Base-by-base conservation (phyloP, 2,888 invertebrate species). In the Drosophila colorata region DNA sequence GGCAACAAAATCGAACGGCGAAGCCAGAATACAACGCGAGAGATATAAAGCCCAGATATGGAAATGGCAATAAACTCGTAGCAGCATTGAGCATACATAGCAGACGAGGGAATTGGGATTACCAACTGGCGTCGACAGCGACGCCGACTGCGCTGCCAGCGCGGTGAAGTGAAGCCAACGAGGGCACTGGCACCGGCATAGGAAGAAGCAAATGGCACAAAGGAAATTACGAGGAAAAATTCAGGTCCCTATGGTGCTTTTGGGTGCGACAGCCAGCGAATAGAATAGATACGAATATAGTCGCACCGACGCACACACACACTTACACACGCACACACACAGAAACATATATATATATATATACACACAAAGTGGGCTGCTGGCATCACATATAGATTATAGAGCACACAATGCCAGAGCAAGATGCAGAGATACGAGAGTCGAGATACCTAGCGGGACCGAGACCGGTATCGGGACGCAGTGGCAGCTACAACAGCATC, bases 231-330 rank as follows among this genome's bases (percentile, higher is more conserved):
- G 73, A 83, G 88, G 87, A 84, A 84, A 84, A 86, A 87, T 72
- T 84, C 82, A 87, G 88, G 85, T 88, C 86, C 86, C 88, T 80
- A 80, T 87, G 87, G 87, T 87, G 76, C 70, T 82, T 84, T 84
- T 85, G 78, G 82, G 85, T 84, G 87, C 78, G 82, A 84, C 87
- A 78, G 78, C 18, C 86, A 73, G 63, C 60, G 82, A 63, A 75
- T 80, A 74, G 78, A 87, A 73, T 46, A 69, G 58, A 60, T 56
- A 69, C 33, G 60, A 57, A 46, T 49, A 63, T 57, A 43, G 33
- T 25, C 13, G 46, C 52, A 48, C 35, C 33, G 61, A 35, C 11
- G 56, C 16, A 53, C 46, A 55, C 38, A 38, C 51, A 56, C 51
- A 73, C 55, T 65, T 58, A 66, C 18, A 73, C 33, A 37, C 35